phyloP scores from a whole-genome alignment of 2,113 vertebrate genomes.

The Natator depressus region DNA sequence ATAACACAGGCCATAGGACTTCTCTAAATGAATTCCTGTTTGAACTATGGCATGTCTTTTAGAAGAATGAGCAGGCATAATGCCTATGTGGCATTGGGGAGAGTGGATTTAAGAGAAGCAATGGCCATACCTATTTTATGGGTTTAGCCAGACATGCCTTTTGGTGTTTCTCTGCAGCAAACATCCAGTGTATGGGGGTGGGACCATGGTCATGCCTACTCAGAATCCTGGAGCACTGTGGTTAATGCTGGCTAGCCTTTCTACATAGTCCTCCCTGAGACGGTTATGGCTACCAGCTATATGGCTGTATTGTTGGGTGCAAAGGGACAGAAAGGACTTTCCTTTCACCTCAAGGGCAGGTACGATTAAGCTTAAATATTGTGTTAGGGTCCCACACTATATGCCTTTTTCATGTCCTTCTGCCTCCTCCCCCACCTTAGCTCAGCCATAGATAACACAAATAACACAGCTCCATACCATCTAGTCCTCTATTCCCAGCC shows the following conservation, averaged over 20 bases:
- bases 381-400: neutral
- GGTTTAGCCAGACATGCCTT: accelerated
- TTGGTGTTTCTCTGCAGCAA: neutral
- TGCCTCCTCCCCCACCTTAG: neutral
- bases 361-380: neutral
- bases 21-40: too few relatives aligned
- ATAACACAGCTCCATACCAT: neutral
- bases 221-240: neutral
- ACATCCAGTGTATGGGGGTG: neutral
- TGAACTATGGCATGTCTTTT: too few relatives aligned
- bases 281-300: neutral
- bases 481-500: neutral
- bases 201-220: neutral
- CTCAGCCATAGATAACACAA: neutral
- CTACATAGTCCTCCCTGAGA: neutral
- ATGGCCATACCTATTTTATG: neutral
- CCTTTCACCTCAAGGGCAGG: neutral
- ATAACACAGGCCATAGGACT: too few relatives aligned
- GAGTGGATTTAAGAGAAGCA: neutral
- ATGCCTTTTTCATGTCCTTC: neutral
- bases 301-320: neutral
- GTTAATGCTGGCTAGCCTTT: neutral
- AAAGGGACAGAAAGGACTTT: neutral
- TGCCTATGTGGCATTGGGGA: neutral
- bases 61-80: neutral